Evolutionary conservation across 2,888 invertebrate species (phyloP), one percentile per base, ranked within the genome.

Genomic region (Yponomeuta evonymella): DNA sequence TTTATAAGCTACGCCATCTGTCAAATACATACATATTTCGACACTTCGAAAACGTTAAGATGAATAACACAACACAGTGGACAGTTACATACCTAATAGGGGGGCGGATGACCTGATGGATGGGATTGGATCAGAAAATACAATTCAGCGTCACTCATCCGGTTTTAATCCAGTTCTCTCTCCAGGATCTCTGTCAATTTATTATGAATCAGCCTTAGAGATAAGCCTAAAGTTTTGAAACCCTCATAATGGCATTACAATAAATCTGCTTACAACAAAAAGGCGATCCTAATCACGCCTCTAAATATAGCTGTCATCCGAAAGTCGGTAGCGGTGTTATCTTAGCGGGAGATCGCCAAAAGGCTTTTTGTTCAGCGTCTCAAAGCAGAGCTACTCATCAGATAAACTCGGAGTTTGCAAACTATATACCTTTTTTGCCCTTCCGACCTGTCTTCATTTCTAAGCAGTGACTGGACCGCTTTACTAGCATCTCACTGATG

Each of bases 321-420:
- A 74, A 79, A 82, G 82, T 84, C 85, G 83, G 81, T 75, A 74
- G 80, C 76, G 79, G 80, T 75, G 74, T 78, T 84, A 86, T 87
- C 87, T 77, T 73, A 75, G 75, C 75, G 79, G 80, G 77, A 79
- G 78, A 86, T 87, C 87, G 79, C 79, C 78, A 79, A 84, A 81
- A 81, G 77, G 75, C 80, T 85, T 88, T 86, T 88, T 76, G 76
- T 78, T 72, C 72, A 73, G 75, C 76, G 75, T 81, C 80, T 83
- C 78, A 81, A 83, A 81, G 82, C 78, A 77, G 33, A 33, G 51
- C 75, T 77, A 72, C 72, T 78, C 83, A 90, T 85, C 86, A 81
- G 90, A 90, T 89, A 87, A 78, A 81, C 82, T 85, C 81, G 51
- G 51, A 82, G 80, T 83, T 86, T 81, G 85, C 87, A 81, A 88